Evolutionary conservation across 2,113 vertebrate species (phyloP).

Genomic region (Anser brachyrhynchus): DNA sequence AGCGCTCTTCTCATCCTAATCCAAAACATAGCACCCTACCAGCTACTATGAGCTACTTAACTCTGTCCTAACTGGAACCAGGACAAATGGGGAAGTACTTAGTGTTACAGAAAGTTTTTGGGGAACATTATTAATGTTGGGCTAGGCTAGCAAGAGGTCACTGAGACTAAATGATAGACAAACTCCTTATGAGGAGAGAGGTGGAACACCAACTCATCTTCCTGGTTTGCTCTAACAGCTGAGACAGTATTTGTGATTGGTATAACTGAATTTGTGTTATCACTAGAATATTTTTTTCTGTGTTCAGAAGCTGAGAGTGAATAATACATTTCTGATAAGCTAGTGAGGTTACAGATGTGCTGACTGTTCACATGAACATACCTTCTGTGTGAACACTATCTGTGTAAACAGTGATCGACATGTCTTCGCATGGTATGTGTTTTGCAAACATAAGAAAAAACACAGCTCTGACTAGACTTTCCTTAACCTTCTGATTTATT

Average conservation of each 20-base stretch:
- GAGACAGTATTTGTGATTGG: background rate
- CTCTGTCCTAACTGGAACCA: no score
- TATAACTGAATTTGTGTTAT: background rate
- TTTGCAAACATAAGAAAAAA: background rate
- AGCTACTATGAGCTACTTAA: no score
- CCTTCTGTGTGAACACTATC: rapidly evolving
- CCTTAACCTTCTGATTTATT: background rate
- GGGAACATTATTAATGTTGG: background rate
- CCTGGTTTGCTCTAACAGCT: background rate
- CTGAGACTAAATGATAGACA: background rate
- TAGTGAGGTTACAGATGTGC: background rate
- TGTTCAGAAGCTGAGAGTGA: background rate
- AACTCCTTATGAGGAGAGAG: background rate
- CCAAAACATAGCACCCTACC: no score
- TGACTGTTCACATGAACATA: background rate
- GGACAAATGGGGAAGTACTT: background rate
- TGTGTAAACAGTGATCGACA: rapidly evolving
- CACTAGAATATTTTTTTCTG: background rate
- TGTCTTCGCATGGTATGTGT: rapidly evolving
- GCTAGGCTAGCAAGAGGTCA: background rate
- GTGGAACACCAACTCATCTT: background rate
- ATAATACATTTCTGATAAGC: background rate
- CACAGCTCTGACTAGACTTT: background rate
- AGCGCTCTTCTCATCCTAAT: no score
- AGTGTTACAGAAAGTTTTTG: background rate